Percentiles rank a stretch among this genome's conserved stretches.
Evolutionary conservation across 1,140 invertebrate species (phyloP).

Genomic region (Metopolophium dirhodum): DNA sequence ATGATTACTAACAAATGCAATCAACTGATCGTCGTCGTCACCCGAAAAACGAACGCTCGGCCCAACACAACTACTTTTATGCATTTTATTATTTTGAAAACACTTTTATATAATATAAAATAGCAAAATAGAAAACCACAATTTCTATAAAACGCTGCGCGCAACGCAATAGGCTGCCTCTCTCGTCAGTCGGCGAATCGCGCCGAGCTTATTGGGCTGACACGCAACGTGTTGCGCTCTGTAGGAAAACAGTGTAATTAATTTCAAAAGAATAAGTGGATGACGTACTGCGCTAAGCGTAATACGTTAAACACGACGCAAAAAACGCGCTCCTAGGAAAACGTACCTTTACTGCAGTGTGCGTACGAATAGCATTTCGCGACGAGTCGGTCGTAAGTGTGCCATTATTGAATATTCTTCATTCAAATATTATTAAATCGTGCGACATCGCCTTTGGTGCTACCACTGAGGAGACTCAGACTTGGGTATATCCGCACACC

Average conservation of each 20-base stretch:
- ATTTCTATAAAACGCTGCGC: slow-evolving; percentile 14
- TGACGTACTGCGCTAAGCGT: slow-evolving; percentile 38
- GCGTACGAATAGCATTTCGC: too few species aligned
- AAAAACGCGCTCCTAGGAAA: slow-evolving; percentile 37
- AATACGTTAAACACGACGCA: slow-evolving; percentile 32
- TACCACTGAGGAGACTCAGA: too few species aligned
- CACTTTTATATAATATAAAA: slow-evolving; percentile 19
- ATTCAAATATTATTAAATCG: too few species aligned
- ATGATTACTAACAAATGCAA: slow-evolving; percentile 34
- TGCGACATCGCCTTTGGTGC: too few species aligned
- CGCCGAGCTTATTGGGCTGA: background rate
- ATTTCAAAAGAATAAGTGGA: slow-evolving; percentile 41
- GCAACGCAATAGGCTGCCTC: background rate
- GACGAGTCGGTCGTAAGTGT: too few species aligned
- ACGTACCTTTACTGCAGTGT: slow-evolving; percentile 34
- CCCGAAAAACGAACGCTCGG: slow-evolving; percentile 33
- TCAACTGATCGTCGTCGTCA: slow-evolving; percentile 27
- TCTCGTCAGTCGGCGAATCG: background rate
- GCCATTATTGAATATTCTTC: too few species aligned
- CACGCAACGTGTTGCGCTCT: background rate
- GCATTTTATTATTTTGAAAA: slow-evolving; percentile 14
- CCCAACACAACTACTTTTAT: slow-evolving; percentile 28
- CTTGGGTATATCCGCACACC: too few species aligned
- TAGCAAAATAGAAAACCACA: slow-evolving; percentile 40
- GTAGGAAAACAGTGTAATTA: slow-evolving; percentile 22